Percentiles rank a stretch among this genome's conserved stretches.
Evolutionary conservation across 2,797 vertebrate genomes (phyloP).

Genomic region (Pygocentrus nattereri): DNA sequence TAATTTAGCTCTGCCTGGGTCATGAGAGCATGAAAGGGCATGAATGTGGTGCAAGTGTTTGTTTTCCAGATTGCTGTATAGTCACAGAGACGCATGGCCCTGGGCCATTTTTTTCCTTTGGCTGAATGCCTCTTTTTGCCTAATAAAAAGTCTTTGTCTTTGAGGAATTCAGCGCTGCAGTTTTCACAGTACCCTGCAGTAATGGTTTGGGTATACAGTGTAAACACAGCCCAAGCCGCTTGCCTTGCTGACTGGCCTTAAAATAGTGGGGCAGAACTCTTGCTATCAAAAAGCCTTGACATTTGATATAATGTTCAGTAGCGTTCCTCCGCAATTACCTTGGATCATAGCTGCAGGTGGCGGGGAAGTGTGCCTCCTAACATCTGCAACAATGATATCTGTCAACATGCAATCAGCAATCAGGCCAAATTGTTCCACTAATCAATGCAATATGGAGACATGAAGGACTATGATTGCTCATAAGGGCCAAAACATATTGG

Average conservation of each 20-base stretch:
- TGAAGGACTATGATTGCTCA: constrained; percentile 74
- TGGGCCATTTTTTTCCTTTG: background rate
- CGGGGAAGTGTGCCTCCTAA: constrained; percentile 76
- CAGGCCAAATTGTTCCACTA: constrained; percentile 81
- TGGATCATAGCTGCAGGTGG: constrained; percentile 80
- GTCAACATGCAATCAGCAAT: constrained; percentile 85
- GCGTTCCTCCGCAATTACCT: constrained; percentile 70
- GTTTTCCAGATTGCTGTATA: constrained; percentile 3
- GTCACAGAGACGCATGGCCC: background rate
- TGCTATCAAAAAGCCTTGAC: constrained; percentile 44
- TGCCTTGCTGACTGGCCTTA: constrained; percentile 39
- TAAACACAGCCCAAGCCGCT: background rate
- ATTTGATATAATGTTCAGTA: constrained; percentile 68
- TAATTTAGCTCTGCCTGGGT: background rate
- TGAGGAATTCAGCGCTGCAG: background rate
- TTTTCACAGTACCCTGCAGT: background rate
- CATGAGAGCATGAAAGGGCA: constrained; percentile 17
- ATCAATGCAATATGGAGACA: constrained; percentile 79
- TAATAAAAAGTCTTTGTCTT: constrained; percentile 21
- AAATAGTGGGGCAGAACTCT: constrained; percentile 42
- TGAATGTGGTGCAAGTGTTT: background rate
- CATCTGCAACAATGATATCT: constrained; percentile 78
- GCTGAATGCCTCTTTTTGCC: background rate
- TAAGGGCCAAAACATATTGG: constrained; percentile 64
- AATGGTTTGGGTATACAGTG: background rate